phyloP scores from a whole-genome alignment of 2,113 vertebrate species.

The Ramphastos sulfuratus region DNA sequence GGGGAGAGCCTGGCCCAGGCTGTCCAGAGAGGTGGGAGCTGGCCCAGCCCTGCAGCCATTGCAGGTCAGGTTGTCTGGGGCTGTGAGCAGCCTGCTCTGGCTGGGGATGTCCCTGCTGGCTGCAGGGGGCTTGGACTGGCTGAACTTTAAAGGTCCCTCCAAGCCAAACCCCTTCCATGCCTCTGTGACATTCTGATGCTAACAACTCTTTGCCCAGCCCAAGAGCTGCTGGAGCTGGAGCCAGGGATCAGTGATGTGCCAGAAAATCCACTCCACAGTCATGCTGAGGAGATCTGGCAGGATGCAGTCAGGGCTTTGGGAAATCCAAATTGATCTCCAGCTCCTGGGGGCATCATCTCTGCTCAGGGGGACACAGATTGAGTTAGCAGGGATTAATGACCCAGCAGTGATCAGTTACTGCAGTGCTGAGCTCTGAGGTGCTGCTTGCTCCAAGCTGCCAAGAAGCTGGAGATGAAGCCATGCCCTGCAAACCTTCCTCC shows the following conservation, averaged over 20 bases:
- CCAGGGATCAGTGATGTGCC: not conserved
- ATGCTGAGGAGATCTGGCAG: not conserved
- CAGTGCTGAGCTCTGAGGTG: not conserved
- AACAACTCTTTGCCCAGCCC: not conserved
- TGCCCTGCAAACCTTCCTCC: no score
- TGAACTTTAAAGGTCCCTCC: no score
- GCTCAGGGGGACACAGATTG: not conserved
- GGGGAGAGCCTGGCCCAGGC: no score
- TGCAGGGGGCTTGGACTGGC: no score
- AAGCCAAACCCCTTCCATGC: no score
- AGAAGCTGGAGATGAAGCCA: no score
- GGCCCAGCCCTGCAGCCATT: no score
- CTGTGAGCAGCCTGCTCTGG: no score
- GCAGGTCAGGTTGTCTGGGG: no score
- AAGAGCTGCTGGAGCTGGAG: not conserved
- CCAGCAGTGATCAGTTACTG: not conserved
- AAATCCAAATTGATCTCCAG: conserved; percentile 13
- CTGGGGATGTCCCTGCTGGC: no score
- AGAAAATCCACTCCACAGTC: not conserved
- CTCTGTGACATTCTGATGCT: not conserved
- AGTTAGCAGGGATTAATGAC: conserved; percentile 37
- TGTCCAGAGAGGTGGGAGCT: no score
- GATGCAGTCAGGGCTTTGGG: not conserved
- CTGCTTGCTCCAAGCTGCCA: no score
- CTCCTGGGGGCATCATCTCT: conserved; percentile 2